phyloP scores from a whole-genome alignment of 1,140 invertebrate species.

The Steinernema khuongi region DNA sequence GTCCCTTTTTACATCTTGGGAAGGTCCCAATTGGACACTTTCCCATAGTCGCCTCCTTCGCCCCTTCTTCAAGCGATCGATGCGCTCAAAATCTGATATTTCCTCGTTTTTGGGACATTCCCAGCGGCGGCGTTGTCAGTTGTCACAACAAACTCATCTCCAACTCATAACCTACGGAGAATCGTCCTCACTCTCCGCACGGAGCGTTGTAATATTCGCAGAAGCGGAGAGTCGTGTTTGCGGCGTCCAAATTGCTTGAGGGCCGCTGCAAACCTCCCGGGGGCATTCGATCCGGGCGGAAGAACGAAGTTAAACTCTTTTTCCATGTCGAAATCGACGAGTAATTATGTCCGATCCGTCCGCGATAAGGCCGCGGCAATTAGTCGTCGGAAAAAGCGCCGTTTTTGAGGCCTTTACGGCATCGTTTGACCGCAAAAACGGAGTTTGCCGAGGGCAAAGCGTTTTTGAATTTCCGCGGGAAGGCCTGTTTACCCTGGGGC shows the following conservation, averaged over 20 bases:
- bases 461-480: background rate
- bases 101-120: background rate
- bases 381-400: background rate
- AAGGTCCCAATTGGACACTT: background rate
- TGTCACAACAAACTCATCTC: slow-evolving; percentile 14
- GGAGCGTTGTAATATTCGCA: slow-evolving; percentile 2
- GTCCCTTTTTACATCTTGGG: background rate
- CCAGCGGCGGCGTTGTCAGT: background rate
- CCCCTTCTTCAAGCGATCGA: background rate
- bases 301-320: background rate
- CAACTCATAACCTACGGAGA: slow-evolving; percentile 12
- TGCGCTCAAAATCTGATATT: background rate
- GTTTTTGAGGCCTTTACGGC: background rate
- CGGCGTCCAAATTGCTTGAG: slow-evolving; percentile 6
- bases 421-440: background rate
- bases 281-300: background rate
- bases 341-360: background rate
- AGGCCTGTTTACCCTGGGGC: background rate
- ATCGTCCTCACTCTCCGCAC: background rate
- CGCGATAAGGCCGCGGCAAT: background rate
- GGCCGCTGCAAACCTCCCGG: background rate
- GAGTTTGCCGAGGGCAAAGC: background rate
- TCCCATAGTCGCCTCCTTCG: background rate
- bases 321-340: background rate
- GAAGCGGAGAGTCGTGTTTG: slow-evolving; percentile 4